Base-by-base conservation (phyloP, 2,888 invertebrate species). In the Zaprionus lineosus region DNA sequence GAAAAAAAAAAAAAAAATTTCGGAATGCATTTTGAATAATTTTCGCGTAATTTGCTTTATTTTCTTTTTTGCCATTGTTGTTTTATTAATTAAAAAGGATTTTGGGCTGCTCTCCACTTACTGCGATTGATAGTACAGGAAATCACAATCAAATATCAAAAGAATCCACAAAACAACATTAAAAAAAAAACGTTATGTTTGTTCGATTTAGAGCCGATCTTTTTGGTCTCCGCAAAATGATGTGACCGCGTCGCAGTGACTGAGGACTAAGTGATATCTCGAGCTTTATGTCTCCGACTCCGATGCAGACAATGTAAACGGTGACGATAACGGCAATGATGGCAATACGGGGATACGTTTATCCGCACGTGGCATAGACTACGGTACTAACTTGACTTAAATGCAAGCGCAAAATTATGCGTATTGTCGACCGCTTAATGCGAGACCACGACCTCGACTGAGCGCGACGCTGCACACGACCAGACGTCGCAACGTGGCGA, bases 391-490 rank as follows among this genome's bases (percentile, higher is more conserved):
- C 34, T 41, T 37, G 36, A 16, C 53, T 48, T 36, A 31, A 19
- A 5, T 7, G n/a, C 26, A 16, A 34, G 28, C 11, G 1, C 46
- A 3, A 14, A 29, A 12, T 24, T 33, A 40, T 57, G 63, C 63
- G 65, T 50, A 40, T 48, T 60, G 72, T 66, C 72, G 67, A 73
- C 72, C 72, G 72, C 62, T 73, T 62, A 62, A 76, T 66, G 72
- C 75, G 75, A 72, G 72, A 72, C 76, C 72, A 72, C 75, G 72
- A 66, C 66, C 76, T 72, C 76, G 72, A 72, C 76, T 72, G 67
- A 76, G 33, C 67, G 39, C n/a, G n/a, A n/a, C n/a, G 40, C 60
- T 33, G 43, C 34, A 43, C 41, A 59, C 66, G 72, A 59, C 48
- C 48, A 31, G 52, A 44, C 21, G 47, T 37, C 43, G 47, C 29